Conservation (phyloP, 2,113 vertebrate species). For the Puntigrus tetrazona region DNA sequence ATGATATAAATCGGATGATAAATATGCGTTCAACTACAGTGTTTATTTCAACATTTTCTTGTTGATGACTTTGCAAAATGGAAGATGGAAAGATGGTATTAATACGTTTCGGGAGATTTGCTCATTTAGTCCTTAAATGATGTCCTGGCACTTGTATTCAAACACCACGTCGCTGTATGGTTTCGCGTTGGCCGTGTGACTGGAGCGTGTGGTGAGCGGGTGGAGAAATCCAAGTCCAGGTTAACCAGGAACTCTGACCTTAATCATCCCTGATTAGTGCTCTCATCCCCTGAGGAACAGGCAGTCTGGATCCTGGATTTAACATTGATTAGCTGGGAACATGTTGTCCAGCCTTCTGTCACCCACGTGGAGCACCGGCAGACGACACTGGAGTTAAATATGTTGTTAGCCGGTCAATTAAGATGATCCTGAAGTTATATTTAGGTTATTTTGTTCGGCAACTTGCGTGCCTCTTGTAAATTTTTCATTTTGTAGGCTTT, state of each 20-base stretch:
- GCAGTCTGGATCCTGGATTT: constrained; percentile 46
- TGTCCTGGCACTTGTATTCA: neutral
- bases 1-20: neutral
- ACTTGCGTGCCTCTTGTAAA: neutral
- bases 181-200: constrained; percentile 57
- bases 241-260: constrained; percentile 50
- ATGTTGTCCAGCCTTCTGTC: constrained; percentile 39
- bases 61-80: neutral
- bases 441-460: neutral
- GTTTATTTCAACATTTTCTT: neutral
- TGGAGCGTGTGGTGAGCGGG: constrained; percentile 61
- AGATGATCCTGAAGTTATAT: neutral
- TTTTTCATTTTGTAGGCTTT: neutral
- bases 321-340: constrained; percentile 46
- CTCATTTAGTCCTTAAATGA: neutral
- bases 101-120: neutral
- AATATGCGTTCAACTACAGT: neutral
- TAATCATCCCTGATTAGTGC: constrained; percentile 53
- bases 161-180: neutral
- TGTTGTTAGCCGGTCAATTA: neutral
- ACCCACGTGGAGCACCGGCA: neutral
- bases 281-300: constrained; percentile 47
- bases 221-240: constrained; percentile 18
- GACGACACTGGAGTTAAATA: neutral
- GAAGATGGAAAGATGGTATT: neutral